Evolutionary conservation across 1,140 invertebrate species (phyloP).

Genomic region (Euwallacea similis): DNA sequence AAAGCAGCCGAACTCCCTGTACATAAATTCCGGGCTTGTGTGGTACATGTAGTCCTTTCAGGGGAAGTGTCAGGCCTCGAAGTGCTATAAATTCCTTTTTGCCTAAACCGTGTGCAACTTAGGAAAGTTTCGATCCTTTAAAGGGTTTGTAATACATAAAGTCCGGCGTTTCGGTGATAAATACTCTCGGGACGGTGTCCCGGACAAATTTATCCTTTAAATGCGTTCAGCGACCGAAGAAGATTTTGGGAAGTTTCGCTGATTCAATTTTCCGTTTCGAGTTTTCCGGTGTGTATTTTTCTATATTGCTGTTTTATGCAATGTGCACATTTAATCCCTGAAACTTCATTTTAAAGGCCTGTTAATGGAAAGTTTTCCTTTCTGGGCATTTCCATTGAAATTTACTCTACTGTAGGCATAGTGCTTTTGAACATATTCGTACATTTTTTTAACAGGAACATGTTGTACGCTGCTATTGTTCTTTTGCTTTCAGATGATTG

Average conservation of each 20-base stretch:
- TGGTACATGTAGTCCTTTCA: slow-evolving; percentile 29
- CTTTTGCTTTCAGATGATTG: too few species aligned
- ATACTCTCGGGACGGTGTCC: slow-evolving; percentile 31
- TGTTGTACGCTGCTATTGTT: too few species aligned
- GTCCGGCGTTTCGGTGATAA: slow-evolving; percentile 37
- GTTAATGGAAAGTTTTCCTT: neutral
- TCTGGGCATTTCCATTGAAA: neutral
- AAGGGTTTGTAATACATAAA: slow-evolving; percentile 37
- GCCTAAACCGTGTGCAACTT: slow-evolving; percentile 36
- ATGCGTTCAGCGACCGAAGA: slow-evolving; percentile 6
- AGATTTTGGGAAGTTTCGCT: slow-evolving; percentile 14
- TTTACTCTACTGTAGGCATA: neutral
- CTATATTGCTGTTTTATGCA: too few species aligned
- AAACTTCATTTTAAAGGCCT: neutral
- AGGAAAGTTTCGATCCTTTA: slow-evolving; percentile 35
- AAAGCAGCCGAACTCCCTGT: slow-evolving; percentile 27
- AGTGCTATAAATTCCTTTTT: slow-evolving; percentile 40
- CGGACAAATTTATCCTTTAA: slow-evolving; percentile 33
- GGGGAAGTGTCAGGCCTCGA: slow-evolving; percentile 28
- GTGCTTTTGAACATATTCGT: too few species aligned
- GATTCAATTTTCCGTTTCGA: neutral
- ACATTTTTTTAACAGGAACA: too few species aligned
- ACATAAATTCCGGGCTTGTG: slow-evolving; percentile 31
- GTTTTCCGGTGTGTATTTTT: too few species aligned
- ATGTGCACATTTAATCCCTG: too few species aligned